Evolutionary conservation across 2,113 vertebrate genomes (phyloP), one percentile per base, ranked within the genome.

Genomic region (Tragelaphus imberbis): DNA sequence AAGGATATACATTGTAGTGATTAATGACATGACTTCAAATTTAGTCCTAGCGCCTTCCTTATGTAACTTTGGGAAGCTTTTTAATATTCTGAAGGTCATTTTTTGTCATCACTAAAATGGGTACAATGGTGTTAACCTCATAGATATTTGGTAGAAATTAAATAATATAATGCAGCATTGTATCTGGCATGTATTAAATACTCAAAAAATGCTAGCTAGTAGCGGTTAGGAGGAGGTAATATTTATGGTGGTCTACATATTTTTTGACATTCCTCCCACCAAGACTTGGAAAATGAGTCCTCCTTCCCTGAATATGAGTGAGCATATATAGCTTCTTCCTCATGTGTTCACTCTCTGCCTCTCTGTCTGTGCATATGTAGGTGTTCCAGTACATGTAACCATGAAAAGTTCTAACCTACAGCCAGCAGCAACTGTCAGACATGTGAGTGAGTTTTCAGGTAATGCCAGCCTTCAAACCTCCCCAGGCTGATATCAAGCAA

Each of bases 51-150:
- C 0, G 56, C 13, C 53, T 95, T 19, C 10, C 19, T 33, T 91
- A 28, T 56, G 7, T 27, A 81, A 75, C 2, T 27, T 86, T 91
- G 23, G 19, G 2, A 80, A 93, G 33, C 3, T 77, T 58, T 75
- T 88, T 88, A 55, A 79, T 27, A 53, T 56, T 87, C 36, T 80
- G 17, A 80, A 3, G 1, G 11, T 82, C 40, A 95, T 47, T 94
- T 97, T 92, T 88, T 21, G 51, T n/a, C 27, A 90, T 47, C 2
- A 63, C 95, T 95, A 95, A 91, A 59, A 88, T 86, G 56, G 28
- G 2, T 77, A 93, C 21, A 68, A 51, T 71, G 28, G 8, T 92
- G 47, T 79, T 95, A 90, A 71, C 5, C 12, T 84, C 36, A 77
- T 13, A 86, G 7, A 33, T 71, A 87, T 27, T 56, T 94, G 30